Evolutionary conservation across 2,888 invertebrate species (phyloP).

Genomic region (Leptothorax acervorum): DNA sequence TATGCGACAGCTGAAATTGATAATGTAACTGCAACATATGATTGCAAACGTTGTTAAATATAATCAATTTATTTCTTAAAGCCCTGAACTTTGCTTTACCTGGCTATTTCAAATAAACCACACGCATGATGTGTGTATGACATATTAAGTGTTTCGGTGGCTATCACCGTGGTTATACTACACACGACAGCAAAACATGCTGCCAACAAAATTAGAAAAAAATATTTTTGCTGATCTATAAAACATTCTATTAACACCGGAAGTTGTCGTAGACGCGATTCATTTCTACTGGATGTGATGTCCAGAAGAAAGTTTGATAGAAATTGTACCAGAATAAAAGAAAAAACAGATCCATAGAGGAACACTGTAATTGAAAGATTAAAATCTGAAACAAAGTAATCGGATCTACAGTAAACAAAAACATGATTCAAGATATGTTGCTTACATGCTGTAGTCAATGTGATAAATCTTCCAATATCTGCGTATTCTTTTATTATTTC

Average conservation of each 20-base stretch:
- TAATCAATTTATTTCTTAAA: background rate
- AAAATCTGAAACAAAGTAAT: background rate
- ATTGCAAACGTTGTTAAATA: background rate
- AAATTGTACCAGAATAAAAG: background rate
- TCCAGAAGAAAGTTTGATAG: slow-evolving; percentile 15
- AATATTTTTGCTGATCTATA: slow-evolving; percentile 24
- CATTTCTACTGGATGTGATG: background rate
- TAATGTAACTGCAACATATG: background rate
- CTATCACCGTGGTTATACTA: background rate
- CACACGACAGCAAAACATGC: background rate
- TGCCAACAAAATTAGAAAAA: background rate
- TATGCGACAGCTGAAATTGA: slow-evolving; percentile 17
- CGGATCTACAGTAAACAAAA: background rate
- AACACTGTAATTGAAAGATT: slow-evolving; percentile 21
- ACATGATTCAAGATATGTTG: background rate
- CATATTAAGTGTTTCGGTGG: slow-evolving; percentile 16
- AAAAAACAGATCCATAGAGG: background rate
- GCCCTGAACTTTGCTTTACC: background rate
- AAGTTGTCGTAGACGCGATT: background rate
- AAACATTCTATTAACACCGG: slow-evolving; percentile 10
- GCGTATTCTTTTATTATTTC: slow-evolving; percentile 46
- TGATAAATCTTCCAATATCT: slow-evolving; percentile 7
- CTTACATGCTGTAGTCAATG: slow-evolving; percentile 28
- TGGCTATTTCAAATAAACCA: slow-evolving; percentile 29
- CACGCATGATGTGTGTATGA: background rate